phyloP scores from a whole-genome alignment of 1,140 invertebrate genomes.

The Eciton burchellii region DNA sequence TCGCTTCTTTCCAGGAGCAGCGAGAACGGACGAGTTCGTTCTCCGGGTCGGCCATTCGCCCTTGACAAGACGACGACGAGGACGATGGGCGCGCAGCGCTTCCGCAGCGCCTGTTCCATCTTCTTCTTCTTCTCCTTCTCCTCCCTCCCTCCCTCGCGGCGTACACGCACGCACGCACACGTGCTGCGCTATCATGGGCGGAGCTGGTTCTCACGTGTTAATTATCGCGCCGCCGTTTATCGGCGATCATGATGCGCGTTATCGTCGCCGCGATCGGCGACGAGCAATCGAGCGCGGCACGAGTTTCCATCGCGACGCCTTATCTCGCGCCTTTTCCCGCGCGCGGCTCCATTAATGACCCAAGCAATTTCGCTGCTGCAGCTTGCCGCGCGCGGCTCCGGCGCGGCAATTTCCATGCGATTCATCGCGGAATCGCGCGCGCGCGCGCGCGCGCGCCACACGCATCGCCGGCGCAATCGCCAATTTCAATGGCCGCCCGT shows the following conservation, averaged over 20 bases:
- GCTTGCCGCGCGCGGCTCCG: conserved; percentile 1
- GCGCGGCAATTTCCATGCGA: background rate
- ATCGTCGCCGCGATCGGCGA: conserved; percentile 54
- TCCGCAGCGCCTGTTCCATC: conserved; percentile 11
- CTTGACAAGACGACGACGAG: conserved; percentile 26
- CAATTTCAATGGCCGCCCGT: conserved; percentile 27
- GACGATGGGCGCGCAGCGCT: background rate
- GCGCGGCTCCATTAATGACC: conserved; percentile 15
- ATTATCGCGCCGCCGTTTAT: conserved; percentile 67
- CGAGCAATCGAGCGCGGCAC: conserved; percentile 20
- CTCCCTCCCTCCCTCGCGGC: no score
- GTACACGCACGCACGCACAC: conserved; percentile 5
- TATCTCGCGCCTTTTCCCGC: conserved; percentile 53
- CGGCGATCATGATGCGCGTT: conserved; percentile 57
- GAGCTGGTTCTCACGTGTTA: conserved; percentile 65
- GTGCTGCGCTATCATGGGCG: conserved; percentile 33
- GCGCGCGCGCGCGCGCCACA: no score
- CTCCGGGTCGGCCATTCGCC: conserved; percentile 68
- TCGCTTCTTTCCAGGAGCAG: conserved; percentile 70
- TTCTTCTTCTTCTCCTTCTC: no score
- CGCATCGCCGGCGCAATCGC: conserved; percentile 46
- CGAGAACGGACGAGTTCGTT: conserved; percentile 71
- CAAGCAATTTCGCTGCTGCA: conserved; percentile 13
- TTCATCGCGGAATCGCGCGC: background rate
- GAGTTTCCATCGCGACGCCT: conserved; percentile 31